Percentiles rank a stretch among this genome's conserved stretches.
Conservation (phyloP, 2,113 vertebrate species). For the Tragelaphus imberbis region DNA sequence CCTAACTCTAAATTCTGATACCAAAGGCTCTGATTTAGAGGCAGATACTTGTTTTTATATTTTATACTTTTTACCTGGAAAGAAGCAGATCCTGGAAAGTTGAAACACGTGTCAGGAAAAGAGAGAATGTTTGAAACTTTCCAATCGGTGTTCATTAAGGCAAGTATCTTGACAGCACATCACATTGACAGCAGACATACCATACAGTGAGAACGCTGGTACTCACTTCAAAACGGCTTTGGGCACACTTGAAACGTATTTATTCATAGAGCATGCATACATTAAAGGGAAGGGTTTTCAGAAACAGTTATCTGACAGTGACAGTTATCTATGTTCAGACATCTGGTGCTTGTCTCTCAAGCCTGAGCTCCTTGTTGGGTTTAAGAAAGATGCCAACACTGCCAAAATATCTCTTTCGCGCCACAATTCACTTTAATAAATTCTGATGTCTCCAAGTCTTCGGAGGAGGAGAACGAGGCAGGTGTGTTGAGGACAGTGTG, state of each 20-base stretch:
- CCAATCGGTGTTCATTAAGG: background rate
- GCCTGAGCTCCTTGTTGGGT: background rate
- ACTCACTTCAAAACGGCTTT: background rate
- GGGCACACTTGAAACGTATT: background rate
- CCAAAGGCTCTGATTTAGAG: background rate
- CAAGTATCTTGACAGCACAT: background rate
- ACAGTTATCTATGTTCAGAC: background rate
- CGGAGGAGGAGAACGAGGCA: background rate
- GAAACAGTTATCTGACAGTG: background rate
- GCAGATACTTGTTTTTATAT: background rate
- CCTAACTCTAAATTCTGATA: slow-evolving; percentile 15
- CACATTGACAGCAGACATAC: background rate
- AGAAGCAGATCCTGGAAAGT: background rate
- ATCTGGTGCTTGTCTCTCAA: background rate
- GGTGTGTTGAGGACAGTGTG: background rate
- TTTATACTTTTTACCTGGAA: slow-evolving; percentile 26
- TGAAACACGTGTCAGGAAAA: slow-evolving; percentile 33
- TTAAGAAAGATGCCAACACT: background rate
- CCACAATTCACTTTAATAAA: background rate
- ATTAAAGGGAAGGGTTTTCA: background rate
- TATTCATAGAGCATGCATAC: background rate
- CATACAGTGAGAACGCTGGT: fast-evolving
- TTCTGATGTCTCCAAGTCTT: background rate
- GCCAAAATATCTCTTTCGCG: background rate
- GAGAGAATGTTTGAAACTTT: background rate